phyloP scores from a whole-genome alignment of 2,797 vertebrate species.

The Thripadectes ignobilis region DNA sequence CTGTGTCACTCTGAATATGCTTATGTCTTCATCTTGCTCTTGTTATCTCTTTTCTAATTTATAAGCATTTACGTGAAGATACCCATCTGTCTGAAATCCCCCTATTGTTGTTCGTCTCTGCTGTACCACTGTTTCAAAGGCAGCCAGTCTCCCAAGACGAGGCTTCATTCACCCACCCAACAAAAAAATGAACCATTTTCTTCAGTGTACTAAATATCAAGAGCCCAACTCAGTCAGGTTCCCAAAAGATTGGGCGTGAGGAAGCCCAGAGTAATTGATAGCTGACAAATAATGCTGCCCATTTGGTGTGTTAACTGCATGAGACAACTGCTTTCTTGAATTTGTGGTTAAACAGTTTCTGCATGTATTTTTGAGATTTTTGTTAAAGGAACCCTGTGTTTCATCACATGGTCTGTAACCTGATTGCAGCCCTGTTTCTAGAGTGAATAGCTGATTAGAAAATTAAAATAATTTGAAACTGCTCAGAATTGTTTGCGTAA shows the following conservation, averaged over 20 bases:
- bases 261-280: not conserved
- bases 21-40: not conserved
- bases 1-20: rapidly evolving
- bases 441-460: not conserved
- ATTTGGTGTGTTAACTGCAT: not conserved
- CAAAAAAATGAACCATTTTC: not conserved
- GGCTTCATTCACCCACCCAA: not conserved
- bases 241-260: not conserved
- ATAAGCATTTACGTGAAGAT: not conserved
- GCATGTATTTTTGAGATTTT: not conserved
- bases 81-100: not conserved
- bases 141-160: not conserved
- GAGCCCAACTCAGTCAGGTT: not conserved
- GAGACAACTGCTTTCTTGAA: not conserved
- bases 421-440: not conserved
- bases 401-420: not conserved
- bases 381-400: not conserved
- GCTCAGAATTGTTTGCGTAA: not conserved
- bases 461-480: not conserved
- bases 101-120: not conserved
- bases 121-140: not conserved
- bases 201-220: not conserved
- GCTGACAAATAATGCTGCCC: rapidly evolving
- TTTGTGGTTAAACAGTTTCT: not conserved
- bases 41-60: not conserved